These are phyloP conservation scores for Leptosomus discolor DNA, from an alignment of 2,113 vertebrate species.

Conservation along the genomic window DNA sequence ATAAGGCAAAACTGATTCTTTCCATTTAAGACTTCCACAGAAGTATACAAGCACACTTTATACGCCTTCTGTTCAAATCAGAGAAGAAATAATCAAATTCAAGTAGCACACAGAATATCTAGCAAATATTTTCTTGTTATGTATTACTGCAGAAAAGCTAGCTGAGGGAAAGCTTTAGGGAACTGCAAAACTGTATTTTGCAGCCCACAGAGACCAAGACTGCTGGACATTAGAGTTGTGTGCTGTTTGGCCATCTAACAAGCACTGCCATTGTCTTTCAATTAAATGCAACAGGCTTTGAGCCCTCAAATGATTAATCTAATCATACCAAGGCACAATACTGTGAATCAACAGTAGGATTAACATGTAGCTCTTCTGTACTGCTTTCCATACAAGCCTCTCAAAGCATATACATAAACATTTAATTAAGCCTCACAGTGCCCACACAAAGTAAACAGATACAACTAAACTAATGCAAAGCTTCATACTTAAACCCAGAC, in stretches of 20 bases:
- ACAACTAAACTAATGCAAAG: background rate
- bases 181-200: background rate
- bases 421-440: background rate
- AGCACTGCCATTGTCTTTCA: background rate
- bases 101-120: background rate
- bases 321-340: background rate
- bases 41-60: background rate
- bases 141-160: background rate
- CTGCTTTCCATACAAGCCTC: background rate
- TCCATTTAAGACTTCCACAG: background rate
- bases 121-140: background rate
- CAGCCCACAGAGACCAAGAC: background rate
- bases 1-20: conserved; percentile 1
- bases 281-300: background rate
- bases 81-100: conserved; percentile 28
- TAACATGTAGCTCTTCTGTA: background rate
- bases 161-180: background rate
- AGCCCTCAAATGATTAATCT: background rate
- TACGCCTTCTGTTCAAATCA: conserved; percentile 6
- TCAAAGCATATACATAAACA: background rate
- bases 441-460: background rate
- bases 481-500: background rate
- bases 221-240: background rate
- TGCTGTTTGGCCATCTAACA: background rate
- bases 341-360: background rate